Conservation (phyloP, 2,888 invertebrate genomes). For the Diarsia brunnea region DNA sequence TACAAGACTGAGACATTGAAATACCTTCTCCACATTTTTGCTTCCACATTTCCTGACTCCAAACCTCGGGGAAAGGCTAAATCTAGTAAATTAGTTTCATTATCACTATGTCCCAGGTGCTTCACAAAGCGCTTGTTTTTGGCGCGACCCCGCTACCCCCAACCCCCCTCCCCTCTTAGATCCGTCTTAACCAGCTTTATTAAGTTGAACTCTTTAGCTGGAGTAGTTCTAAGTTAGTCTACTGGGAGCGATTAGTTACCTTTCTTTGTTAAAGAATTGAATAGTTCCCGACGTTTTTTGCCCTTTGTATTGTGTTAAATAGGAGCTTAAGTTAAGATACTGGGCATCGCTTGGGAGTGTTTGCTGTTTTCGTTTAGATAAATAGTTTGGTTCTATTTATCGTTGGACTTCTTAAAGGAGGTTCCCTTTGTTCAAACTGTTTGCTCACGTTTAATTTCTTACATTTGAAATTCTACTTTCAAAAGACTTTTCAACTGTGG, state of each 20-base stretch:
- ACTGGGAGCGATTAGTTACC: conserved; percentile 67
- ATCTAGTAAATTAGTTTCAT: conserved; percentile 81
- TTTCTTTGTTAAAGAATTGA: conserved; percentile 66
- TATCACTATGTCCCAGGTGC: conserved; percentile 78
- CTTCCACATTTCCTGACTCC: conserved; percentile 48
- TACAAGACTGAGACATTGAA: conserved; percentile 43
- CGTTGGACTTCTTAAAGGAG: not conserved
- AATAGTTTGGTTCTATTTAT: conserved; percentile 37
- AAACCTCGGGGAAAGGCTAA: conserved; percentile 59
- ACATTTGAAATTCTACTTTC: not conserved
- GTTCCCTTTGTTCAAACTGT: conserved; percentile 33
- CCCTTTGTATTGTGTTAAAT: conserved; percentile 61
- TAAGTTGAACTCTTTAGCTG: conserved; percentile 76
- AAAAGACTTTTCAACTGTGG: not conserved
- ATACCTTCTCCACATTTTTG: conserved; percentile 57
- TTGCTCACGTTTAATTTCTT: conserved; percentile 24
- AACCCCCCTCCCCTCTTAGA: conserved; percentile 35
- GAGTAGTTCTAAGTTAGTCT: conserved; percentile 69
- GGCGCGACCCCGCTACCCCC: conserved; percentile 54
- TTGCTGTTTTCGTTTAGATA: conserved; percentile 42
- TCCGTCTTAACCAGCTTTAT: conserved; percentile 74
- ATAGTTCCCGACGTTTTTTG: conserved; percentile 54
- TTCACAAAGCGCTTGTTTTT: conserved; percentile 72
- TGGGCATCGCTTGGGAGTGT: conserved; percentile 19
- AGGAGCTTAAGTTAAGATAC: conserved; percentile 44